These are phyloP conservation scores for Limenitis camilla DNA, from an alignment of 2,888 invertebrate genomes.

Conservation along the genomic window DNA sequence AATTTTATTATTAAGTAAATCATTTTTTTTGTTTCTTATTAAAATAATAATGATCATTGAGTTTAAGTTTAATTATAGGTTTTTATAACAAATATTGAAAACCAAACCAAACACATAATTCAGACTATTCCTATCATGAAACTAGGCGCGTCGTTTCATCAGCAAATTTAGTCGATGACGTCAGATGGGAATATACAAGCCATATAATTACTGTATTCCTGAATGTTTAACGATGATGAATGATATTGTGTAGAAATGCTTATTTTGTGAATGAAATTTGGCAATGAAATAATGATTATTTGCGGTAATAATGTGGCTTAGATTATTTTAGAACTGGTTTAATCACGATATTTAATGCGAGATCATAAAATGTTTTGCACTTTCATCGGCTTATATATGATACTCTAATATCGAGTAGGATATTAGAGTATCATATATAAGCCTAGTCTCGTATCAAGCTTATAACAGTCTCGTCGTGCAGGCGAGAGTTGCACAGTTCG, in stretches of 20 bases:
- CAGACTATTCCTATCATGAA: not conserved
- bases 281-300: not conserved
- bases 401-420: no score
- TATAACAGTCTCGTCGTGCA: slow-evolving; percentile 10
- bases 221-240: slow-evolving; percentile 11
- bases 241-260: slow-evolving; percentile 6
- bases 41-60: no score
- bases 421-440: no score
- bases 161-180: slow-evolving; percentile 4
- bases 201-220: slow-evolving; percentile 4
- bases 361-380: no score
- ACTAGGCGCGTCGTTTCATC: not conserved
- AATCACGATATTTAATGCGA: no score
- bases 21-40: no score
- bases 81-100: no score
- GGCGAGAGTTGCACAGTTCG: slow-evolving; percentile 8
- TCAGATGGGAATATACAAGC: not conserved
- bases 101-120: not conserved
- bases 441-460: not conserved
- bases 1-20: no score
- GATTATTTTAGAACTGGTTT: not conserved
- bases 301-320: not conserved
- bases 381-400: no score
- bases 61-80: no score
- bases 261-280: slow-evolving; percentile 1